Evolutionary conservation across 2,888 invertebrate genomes (phyloP).

Genomic region (Chloromyia formosa): DNA sequence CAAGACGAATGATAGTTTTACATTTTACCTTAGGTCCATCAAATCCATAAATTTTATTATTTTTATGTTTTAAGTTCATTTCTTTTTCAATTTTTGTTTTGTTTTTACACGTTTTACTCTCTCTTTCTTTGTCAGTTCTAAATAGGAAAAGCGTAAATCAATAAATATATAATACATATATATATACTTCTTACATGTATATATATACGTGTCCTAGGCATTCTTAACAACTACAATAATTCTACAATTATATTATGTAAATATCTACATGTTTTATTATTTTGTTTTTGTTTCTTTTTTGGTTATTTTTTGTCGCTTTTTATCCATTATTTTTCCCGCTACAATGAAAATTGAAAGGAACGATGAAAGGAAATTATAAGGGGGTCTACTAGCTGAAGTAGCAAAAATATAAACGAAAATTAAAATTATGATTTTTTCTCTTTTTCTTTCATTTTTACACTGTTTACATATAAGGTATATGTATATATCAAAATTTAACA

Average conservation of each 20-base stretch:
- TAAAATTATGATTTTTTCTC: neutral
- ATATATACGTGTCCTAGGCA: constrained; percentile 3
- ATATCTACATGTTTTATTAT: constrained; percentile 9
- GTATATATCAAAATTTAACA: constrained; percentile 4
- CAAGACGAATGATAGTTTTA: constrained; percentile 23
- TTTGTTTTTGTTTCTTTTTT: no score
- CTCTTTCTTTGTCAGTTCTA: neutral
- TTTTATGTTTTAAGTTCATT: neutral
- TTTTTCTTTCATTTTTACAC: neutral
- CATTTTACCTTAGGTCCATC: constrained; percentile 36
- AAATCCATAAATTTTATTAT: constrained; percentile 27
- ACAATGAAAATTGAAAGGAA: neutral
- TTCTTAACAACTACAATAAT: constrained; percentile 7
- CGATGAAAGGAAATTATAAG: neutral
- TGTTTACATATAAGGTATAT: neutral
- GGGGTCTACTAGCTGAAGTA: neutral
- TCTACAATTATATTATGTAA: constrained; percentile 2
- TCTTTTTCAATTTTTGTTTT: neutral
- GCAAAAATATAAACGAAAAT: neutral
- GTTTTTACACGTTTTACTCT: neutral
- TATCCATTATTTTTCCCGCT: neutral
- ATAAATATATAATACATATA: neutral
- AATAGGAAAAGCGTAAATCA: constrained; percentile 34
- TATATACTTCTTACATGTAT: neutral
- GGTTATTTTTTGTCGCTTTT: no score